phyloP scores from a whole-genome alignment of 2,113 vertebrate genomes.

The Ginglymostoma cirratum region DNA sequence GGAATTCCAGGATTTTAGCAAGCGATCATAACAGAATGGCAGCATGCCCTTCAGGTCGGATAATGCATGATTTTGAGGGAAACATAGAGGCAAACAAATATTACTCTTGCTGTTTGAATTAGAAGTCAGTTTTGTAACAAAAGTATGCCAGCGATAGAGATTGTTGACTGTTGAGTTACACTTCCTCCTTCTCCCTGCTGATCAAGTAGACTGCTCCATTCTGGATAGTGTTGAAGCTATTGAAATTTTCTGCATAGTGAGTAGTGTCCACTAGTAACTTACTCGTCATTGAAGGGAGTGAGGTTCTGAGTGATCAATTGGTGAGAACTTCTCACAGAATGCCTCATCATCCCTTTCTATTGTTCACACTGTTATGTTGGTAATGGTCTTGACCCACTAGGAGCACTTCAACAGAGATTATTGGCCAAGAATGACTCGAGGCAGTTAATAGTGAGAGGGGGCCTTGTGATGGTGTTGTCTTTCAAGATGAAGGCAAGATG shows the following conservation, averaged over 20 bases:
- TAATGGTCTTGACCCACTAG: not conserved
- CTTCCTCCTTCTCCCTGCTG: not conserved
- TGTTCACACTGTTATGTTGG: not conserved
- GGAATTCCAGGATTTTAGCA: not conserved
- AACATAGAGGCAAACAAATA: not conserved
- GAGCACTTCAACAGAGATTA: not conserved
- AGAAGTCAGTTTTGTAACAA: not conserved
- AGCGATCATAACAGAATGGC: not conserved
- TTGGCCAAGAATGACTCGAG: not conserved
- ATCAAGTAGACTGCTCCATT: not conserved
- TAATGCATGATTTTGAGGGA: not conserved
- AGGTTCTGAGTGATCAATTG: not conserved
- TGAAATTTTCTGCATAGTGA: not conserved
- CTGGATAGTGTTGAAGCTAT: not conserved
- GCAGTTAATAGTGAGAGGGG: not conserved
- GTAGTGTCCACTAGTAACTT: not conserved
- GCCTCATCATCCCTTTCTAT: not conserved
- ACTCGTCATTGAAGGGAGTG: not conserved
- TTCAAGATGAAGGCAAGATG: not conserved
- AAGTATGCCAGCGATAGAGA: not conserved
- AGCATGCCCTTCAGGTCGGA: not conserved
- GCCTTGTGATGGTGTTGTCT: not conserved
- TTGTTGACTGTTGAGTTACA: not conserved
- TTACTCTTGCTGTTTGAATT: not conserved
- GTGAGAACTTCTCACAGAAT: not conserved